A percentile compares a stretch with the other conserved stretches of the same genome.
Evolutionary conservation across 2,888 invertebrate genomes (phyloP).

Genomic region (Magallana nippona): DNA sequence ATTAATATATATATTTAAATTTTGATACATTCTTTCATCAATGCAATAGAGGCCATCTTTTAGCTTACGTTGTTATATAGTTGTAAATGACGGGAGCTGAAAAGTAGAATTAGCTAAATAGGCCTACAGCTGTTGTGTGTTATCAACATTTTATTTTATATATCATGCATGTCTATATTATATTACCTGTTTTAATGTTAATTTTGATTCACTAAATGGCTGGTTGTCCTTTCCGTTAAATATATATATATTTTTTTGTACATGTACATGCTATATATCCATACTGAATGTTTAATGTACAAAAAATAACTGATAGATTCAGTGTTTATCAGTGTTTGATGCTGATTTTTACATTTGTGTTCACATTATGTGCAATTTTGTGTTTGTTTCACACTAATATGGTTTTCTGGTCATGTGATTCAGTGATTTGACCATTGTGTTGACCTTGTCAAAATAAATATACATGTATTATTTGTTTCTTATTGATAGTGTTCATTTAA

Average conservation of each 20-base stretch:
- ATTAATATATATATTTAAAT: too few species aligned
- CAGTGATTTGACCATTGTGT: slow-evolving; percentile 29
- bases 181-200: background rate
- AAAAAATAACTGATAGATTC: background rate
- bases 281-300: background rate
- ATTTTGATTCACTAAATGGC: background rate
- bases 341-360: slow-evolving; percentile 19
- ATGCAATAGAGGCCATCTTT: too few species aligned
- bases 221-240: background rate
- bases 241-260: background rate
- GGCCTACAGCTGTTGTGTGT: too few species aligned
- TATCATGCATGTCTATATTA: background rate
- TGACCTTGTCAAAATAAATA: slow-evolving; percentile 25
- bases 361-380: slow-evolving; percentile 30
- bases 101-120: too few species aligned
- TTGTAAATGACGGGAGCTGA: too few species aligned
- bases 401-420: slow-evolving; percentile 29
- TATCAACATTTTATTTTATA: too few species aligned
- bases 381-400: slow-evolving; percentile 21
- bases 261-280: background rate
- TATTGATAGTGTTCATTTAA: too few species aligned
- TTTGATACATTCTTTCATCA: too few species aligned
- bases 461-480: background rate
- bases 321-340: slow-evolving; percentile 11
- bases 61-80: too few species aligned